Evolutionary conservation across 2,888 invertebrate genomes (phyloP), one percentile per base, ranked within the genome.

Genomic region (Petrophora chlorosata): DNA sequence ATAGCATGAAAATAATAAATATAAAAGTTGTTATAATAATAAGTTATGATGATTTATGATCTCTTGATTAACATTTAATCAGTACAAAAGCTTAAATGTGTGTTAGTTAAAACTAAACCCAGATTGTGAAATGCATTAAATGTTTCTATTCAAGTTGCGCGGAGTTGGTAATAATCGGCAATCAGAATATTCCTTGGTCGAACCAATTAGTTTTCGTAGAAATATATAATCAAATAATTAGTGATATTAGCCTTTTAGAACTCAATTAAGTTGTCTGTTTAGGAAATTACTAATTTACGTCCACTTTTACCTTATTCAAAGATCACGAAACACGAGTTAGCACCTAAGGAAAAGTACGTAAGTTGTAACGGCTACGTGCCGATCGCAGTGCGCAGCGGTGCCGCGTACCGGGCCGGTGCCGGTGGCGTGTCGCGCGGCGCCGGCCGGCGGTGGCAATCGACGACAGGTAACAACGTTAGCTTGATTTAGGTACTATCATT

Each of bases 251-350:
- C 51, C 43, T 58, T 58, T 63, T 53, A 48, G 50, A 58, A 33
- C 23, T 50, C 56, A 61, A 78, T 79, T 73, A 74, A 64, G 60
- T 72, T 65, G 65, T 69, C 66, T 58, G 64, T 63, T 67, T 73
- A 74, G 79, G 76, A 78, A 80, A 79, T 79, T 75, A 72, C 65
- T 70, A 78, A 81, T 83, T 81, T 64, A 76, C 81, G 76, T 71
- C 55, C 69, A 67, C 73, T 79, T 76, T 81, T 81, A 79, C 76
- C 69, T 63, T 73, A 79, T 80, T 79, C 73, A 74, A 71, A 72
- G 73, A 77, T 82, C 87, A 88, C 85, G 88, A 78, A 80, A 70
- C 67, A 63, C 65, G 64, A 73, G 73, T 89, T 88, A 88, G 78
- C 87, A 86, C 83, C 82, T 82, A 69, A 66, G 63, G 67, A 67